phyloP scores from a whole-genome alignment of 2,113 vertebrate species.

The Sturnira hondurensis region DNA sequence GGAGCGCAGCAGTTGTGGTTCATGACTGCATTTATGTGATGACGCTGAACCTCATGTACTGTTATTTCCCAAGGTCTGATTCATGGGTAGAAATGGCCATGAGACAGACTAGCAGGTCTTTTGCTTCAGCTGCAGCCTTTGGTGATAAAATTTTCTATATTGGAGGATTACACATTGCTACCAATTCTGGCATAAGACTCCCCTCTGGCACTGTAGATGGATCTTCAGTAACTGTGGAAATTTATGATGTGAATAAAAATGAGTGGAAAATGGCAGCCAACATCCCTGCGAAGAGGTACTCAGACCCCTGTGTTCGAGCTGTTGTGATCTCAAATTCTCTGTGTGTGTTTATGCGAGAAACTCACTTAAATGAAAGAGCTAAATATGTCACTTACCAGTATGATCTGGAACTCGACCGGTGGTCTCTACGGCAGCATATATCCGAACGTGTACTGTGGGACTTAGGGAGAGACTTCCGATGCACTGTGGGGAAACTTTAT shows the following conservation, averaged over 20 bases:
- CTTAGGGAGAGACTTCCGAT: constrained; percentile 94
- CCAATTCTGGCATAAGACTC: constrained; percentile 90
- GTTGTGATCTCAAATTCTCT: constrained; percentile 93
- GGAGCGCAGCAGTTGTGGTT: constrained; percentile 92
- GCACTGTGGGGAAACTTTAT: constrained; percentile 96
- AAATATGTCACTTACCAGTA: constrained; percentile 97
- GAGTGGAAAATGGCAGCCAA: constrained; percentile 94
- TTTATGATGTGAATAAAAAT: constrained; percentile 95
- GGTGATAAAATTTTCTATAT: constrained; percentile 97
- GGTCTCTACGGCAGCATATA: constrained; percentile 94
- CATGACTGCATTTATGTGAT: constrained; percentile 96
- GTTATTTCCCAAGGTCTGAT: constrained; percentile 94
- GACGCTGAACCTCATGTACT: constrained; percentile 96
- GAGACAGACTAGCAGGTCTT: constrained; percentile 93
- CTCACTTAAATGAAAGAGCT: constrained; percentile 94
- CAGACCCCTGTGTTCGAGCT: constrained; percentile 92
- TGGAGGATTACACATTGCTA: constrained; percentile 93
- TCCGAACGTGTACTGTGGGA: constrained; percentile 97
- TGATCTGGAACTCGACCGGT: constrained; percentile 91
- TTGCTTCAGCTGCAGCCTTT: constrained; percentile 93
- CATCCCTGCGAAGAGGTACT: constrained; percentile 95
- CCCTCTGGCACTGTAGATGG: constrained; percentile 92
- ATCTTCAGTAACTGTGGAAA: constrained; percentile 93
- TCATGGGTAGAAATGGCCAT: constrained; percentile 97
- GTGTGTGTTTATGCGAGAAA: constrained; percentile 95